phyloP scores from a whole-genome alignment of 2,797 vertebrate species.

The Myioborus miniatus region DNA sequence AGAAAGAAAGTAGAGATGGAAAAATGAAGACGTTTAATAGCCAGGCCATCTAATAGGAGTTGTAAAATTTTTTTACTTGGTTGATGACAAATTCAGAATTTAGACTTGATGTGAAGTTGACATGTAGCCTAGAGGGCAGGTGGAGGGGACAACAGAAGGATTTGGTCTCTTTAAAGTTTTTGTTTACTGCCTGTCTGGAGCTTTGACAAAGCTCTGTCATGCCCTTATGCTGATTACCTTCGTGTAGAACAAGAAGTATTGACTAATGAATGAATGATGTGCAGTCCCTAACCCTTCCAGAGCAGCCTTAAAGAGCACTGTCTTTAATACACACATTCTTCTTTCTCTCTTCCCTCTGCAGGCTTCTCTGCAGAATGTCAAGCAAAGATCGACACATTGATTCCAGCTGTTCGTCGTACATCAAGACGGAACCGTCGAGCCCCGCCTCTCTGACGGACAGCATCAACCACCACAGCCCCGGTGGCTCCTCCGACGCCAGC shows the following conservation, averaged over 20 bases:
- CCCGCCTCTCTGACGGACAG: constrained; percentile 99
- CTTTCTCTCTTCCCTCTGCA: constrained; percentile 70
- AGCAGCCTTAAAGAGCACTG: constrained; percentile 62
- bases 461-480: constrained; percentile 99
- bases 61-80: neutral
- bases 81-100: constrained; percentile 36
- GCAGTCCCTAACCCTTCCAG: constrained; percentile 70
- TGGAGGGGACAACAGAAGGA: constrained; percentile 57
- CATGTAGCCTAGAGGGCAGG: constrained; percentile 45
- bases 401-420: constrained; percentile 99
- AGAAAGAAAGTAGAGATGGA: neutral
- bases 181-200: constrained; percentile 80
- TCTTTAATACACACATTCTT: constrained; percentile 72
- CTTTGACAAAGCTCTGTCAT: constrained; percentile 88
- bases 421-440: constrained; percentile 99
- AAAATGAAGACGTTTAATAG: neutral
- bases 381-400: constrained; percentile 99
- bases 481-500: constrained; percentile 97
- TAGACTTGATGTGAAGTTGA: constrained; percentile 44
- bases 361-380: constrained; percentile 99
- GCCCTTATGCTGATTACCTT: constrained; percentile 92
- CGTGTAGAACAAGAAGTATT: constrained; percentile 97
- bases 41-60: neutral
- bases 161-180: constrained; percentile 65
- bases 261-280: constrained; percentile 92